Conservation (phyloP, 37 sponge, comb jelly and placozoan species). For the Crambe crambe region DNA sequence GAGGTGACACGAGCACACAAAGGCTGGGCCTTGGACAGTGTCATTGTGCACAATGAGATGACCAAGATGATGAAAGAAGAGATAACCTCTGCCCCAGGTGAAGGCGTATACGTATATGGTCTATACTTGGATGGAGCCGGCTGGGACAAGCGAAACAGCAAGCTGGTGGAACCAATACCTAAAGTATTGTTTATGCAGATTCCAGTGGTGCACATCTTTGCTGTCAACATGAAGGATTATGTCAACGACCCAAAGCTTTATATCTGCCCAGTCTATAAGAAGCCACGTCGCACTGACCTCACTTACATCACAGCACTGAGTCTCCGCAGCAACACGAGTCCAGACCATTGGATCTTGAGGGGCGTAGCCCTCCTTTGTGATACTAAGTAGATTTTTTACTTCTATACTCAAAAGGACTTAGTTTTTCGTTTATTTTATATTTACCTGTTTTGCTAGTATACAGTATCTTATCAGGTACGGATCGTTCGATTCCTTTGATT, state of each 20-base stretch:
- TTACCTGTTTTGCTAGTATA: neutral
- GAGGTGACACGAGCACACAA: slow-evolving; percentile 98
- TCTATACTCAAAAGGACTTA: too few relatives aligned
- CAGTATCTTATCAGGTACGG: too few relatives aligned
- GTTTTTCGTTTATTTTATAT: too few relatives aligned
- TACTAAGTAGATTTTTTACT: slow-evolving; percentile 74
- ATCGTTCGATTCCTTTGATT: neutral
- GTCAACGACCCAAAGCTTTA: slow-evolving; percentile 88
- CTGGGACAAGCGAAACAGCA: slow-evolving; percentile 88
- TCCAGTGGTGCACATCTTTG: slow-evolving; percentile 95
- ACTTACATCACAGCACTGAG: slow-evolving; percentile 89
- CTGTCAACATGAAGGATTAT: slow-evolving; percentile 64
- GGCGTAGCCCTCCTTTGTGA: slow-evolving; percentile 98
- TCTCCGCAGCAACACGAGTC: slow-evolving; percentile 72
- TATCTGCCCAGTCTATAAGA: slow-evolving; percentile 98
- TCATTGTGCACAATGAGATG: slow-evolving; percentile 92
- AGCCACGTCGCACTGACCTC: slow-evolving; percentile 95
- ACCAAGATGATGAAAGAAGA: slow-evolving; percentile 92
- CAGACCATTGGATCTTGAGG: slow-evolving; percentile 94
- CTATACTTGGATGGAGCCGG: slow-evolving; percentile 97
- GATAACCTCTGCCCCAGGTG: slow-evolving; percentile 81
- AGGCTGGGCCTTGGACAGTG: slow-evolving; percentile 99
- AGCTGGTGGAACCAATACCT: slow-evolving; percentile 86
- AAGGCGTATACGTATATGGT: slow-evolving; percentile 97
- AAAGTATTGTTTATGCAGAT: slow-evolving; percentile 90